Evolutionary conservation across 2,888 invertebrate species (phyloP), one percentile per base, ranked within the genome.

Genomic region (Noctua fimbriata): DNA sequence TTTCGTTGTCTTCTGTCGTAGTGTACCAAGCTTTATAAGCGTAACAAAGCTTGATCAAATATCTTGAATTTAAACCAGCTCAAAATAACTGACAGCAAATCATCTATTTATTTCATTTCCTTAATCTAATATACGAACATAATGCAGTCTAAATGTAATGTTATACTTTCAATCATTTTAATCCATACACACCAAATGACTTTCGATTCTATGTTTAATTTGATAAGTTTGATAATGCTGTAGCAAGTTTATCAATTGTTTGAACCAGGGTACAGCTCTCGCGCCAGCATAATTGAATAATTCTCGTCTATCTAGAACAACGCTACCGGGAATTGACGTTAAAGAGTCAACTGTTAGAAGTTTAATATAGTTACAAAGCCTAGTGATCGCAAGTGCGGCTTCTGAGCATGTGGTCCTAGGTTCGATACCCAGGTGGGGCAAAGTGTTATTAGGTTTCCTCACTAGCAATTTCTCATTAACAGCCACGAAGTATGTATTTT

Each of bases 261-360:
- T 78, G 7, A 79, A 85, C 69, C 71, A 21, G 78, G 76, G 78
- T 86, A 79, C 82, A n/a, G 55, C 76, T 77, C 82, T 78, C 73
- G 85, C 69, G 85, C 71, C 77, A 74, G 79, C 52, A 86, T 89
- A 89, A 90, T 90, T 90, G 90, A 91, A 91, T 91, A 91, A 91
- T 91, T 90, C 80, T 75, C 77, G 76, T 81, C 74, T 89, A 91
- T 90, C 88, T 91, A 76, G 91, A 88, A 85, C 91, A 87, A 83
- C 82, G 87, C 90, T 89, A 89, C 90, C 89, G 86, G 89, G 87
- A 85, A 44, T 81, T 32, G 75, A 60, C 78, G 18, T 55, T n/a
- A 86, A 63, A 78, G 21, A 82, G 77, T 41, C 41, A 69, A 66
- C 52, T 28, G 24, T 10, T 66, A 88, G 86, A 88, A 85, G 81